Conservation (phyloP, 2,113 vertebrate species). For the Dasyprocta punctata region DNA sequence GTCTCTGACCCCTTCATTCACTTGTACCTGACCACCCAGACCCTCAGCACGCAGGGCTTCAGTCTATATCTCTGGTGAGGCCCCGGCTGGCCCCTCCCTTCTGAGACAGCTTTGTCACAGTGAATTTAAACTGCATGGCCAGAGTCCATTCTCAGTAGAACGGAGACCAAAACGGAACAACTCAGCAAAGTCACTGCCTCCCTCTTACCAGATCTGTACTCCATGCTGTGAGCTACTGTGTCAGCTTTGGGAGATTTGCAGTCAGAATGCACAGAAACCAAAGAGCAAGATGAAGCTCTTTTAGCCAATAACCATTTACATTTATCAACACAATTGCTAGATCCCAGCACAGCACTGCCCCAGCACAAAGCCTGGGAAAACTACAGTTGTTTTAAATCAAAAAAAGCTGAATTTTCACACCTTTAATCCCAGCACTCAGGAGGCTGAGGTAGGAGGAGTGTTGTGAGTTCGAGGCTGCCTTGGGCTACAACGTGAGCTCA, state of each 20-base stretch:
- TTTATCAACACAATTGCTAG: neutral
- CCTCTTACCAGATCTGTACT: neutral
- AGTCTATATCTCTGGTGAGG: fast-evolving
- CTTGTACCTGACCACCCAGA: neutral
- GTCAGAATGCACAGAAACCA: neutral
- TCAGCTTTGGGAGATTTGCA: slow-evolving; percentile 7
- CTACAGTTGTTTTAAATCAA: slow-evolving; percentile 10
- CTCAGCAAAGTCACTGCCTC: neutral
- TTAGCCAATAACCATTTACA: neutral
- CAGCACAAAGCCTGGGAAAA: neutral
- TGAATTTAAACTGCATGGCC: slow-evolving; percentile 40
- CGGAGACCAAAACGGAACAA: slow-evolving; percentile 13
- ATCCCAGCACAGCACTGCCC: neutral
- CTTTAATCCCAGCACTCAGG: no score
- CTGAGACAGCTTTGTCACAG: slow-evolving; percentile 18
- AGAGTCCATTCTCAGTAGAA: slow-evolving; percentile 54
- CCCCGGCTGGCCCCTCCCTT: neutral
- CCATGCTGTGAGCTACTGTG: fast-evolving
- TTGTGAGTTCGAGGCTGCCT: no score
- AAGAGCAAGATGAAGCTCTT: slow-evolving; percentile 28
- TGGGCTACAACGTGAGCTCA: no score
- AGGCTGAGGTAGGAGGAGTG: no score
- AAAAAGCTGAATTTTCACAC: slow-evolving; percentile 35
- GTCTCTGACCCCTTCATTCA: fast-evolving
- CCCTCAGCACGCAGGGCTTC: neutral